Conservation (phyloP, 2,888 invertebrate genomes). For the Ditylenchus weischeri region DNA sequence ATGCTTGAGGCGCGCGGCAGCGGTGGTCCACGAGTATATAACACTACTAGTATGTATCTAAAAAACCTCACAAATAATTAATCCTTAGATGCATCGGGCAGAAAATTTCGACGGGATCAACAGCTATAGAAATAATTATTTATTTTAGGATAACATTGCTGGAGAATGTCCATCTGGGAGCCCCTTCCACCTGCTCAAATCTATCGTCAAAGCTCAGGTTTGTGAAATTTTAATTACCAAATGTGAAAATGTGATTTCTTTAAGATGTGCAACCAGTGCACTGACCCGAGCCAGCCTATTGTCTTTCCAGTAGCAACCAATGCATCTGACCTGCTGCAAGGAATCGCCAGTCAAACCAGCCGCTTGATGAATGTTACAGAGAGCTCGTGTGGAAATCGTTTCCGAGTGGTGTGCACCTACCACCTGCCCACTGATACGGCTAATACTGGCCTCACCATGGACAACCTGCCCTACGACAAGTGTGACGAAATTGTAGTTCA, state of each 20-base stretch:
- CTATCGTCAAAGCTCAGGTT: conserved; percentile 37
- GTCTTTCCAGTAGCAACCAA: neutral
- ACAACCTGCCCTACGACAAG: neutral
- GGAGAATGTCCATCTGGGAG: conserved; percentile 37
- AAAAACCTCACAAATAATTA: too few relatives aligned
- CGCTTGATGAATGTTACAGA: conserved; percentile 25
- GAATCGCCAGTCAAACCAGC: conserved; percentile 13
- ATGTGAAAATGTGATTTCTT: neutral
- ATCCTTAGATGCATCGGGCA: too few relatives aligned
- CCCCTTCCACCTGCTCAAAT: conserved; percentile 32
- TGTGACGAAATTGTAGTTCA: conserved; percentile 8
- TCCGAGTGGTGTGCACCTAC: conserved; percentile 35
- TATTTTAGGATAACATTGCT: conserved; percentile 27
- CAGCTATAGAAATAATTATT: neutral
- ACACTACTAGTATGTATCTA: too few relatives aligned
- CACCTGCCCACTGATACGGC: conserved; percentile 25
- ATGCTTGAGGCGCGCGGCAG: too few relatives aligned
- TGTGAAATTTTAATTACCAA: neutral
- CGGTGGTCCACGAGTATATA: too few relatives aligned
- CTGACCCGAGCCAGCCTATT: neutral
- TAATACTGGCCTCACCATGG: neutral
- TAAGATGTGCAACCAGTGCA: conserved; percentile 2
- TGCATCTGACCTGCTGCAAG: conserved; percentile 10
- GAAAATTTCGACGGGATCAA: neutral
- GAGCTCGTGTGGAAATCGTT: conserved; percentile 6